phyloP scores from a whole-genome alignment of 1,140 invertebrate species.

The Bombus confusus region DNA sequence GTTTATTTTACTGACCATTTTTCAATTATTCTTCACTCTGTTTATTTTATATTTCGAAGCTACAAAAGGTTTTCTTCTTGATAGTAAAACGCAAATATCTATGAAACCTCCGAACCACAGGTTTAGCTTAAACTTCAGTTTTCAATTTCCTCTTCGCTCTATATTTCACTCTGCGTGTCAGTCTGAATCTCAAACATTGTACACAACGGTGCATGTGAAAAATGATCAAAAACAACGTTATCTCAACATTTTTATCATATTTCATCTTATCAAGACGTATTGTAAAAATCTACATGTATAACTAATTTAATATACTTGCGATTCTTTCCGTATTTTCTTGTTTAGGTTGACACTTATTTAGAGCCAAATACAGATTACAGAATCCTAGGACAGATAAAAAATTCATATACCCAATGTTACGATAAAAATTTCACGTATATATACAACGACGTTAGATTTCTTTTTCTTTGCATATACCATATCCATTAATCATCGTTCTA shows the following conservation, averaged over 20 bases:
- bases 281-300: not conserved
- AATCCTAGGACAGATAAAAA: too few species aligned
- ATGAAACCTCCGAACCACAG: not conserved
- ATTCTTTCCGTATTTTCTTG: too few species aligned
- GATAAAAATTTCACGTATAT: too few species aligned
- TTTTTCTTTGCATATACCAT: too few species aligned
- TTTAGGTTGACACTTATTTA: too few species aligned
- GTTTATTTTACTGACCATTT: not conserved
- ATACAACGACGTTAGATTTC: too few species aligned
- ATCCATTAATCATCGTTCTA: too few species aligned
- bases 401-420: too few species aligned
- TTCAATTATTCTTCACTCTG: not conserved
- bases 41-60: not conserved
- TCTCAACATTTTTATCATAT: not conserved
- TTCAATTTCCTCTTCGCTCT: conserved; percentile 6
- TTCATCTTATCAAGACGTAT: not conserved
- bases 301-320: too few species aligned
- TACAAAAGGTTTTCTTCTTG: not conserved
- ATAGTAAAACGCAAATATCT: not conserved
- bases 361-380: too few species aligned
- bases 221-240: not conserved
- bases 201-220: not conserved
- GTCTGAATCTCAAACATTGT: not conserved
- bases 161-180: not conserved
- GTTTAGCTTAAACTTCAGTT: conserved; percentile 1